Conservation (phyloP, 2,888 invertebrate genomes). For the Nipponacmea schrenckii region DNA sequence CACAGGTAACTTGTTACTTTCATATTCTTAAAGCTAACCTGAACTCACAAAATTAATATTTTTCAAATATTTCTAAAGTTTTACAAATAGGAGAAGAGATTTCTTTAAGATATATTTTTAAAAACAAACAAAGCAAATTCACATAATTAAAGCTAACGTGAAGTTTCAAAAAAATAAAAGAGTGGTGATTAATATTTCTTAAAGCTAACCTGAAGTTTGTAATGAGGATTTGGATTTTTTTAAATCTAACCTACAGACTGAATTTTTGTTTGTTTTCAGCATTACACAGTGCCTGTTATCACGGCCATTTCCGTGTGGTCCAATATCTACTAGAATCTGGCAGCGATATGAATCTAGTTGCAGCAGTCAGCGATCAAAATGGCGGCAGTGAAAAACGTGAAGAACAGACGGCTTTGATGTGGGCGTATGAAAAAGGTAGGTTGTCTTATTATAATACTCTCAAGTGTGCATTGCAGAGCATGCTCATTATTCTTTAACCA, state of each 20-base stretch:
- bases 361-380: constrained; percentile 57
- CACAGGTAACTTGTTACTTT: constrained; percentile 56
- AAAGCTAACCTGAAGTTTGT: too few species aligned
- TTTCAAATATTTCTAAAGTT: too few species aligned
- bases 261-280: constrained; percentile 52
- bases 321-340: constrained; percentile 69
- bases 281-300: constrained; percentile 70
- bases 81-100: too few species aligned
- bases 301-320: constrained; percentile 69
- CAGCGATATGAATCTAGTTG: constrained; percentile 69
- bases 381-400: constrained; percentile 62
- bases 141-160: background rate
- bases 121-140: too few species aligned
- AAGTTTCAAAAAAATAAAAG: too few species aligned
- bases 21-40: background rate
- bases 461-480: too few species aligned
- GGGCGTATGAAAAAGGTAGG: constrained; percentile 69
- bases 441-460: background rate
- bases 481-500: too few species aligned
- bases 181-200: too few species aligned
- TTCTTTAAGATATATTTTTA: too few species aligned
- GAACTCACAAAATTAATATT: too few species aligned
- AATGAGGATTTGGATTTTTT: too few species aligned
- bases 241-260: too few species aligned
- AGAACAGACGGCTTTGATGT: constrained; percentile 68